These are phyloP conservation scores for Xerus inauris DNA, from an alignment of 2,113 vertebrate genomes.

Conservation along the genomic window DNA sequence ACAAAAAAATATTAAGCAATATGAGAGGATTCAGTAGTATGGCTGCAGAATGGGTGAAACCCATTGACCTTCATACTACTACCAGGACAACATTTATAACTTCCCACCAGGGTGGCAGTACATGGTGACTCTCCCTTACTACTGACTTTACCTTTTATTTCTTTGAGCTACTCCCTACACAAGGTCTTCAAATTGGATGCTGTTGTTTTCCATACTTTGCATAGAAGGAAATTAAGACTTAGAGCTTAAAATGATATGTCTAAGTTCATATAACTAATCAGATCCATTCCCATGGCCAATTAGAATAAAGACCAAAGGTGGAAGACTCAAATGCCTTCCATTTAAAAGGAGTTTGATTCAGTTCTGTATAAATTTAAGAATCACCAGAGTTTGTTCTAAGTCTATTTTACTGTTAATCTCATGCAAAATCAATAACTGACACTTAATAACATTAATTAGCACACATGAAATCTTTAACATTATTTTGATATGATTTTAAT, in stretches of 20 bases:
- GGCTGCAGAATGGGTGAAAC: too few species aligned
- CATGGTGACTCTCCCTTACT: background rate
- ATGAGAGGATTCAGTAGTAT: background rate
- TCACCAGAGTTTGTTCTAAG: background rate
- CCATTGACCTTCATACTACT: rapidly evolving
- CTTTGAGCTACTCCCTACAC: background rate
- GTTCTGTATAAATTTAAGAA: background rate
- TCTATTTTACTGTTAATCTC: background rate
- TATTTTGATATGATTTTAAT: background rate
- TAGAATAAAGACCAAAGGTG: background rate
- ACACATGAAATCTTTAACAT: background rate
- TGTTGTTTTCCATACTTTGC: background rate
- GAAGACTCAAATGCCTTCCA: background rate
- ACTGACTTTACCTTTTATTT: background rate
- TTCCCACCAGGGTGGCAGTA: too few species aligned
- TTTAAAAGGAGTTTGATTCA: background rate
- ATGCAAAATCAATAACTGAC: background rate
- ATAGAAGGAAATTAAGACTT: background rate
- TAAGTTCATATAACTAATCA: background rate
- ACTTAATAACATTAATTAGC: background rate
- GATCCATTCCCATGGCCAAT: background rate
- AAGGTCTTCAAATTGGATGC: background rate
- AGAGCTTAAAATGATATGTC: background rate
- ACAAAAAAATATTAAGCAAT: background rate
- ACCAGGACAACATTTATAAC: rapidly evolving